phyloP scores from a whole-genome alignment of 1,140 invertebrate species.

The Apis cerana region DNA sequence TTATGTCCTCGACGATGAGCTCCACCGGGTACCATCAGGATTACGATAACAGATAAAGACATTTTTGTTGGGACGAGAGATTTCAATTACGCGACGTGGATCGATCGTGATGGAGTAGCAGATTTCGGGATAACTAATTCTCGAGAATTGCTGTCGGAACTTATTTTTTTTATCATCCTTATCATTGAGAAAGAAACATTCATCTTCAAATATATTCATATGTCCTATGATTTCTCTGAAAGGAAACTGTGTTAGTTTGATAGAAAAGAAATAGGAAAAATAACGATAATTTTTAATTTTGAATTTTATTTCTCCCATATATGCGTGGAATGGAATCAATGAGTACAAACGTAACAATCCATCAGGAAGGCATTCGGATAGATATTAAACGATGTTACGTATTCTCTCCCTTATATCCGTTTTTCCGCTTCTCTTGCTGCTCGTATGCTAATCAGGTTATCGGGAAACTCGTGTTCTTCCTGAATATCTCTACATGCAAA shows the following conservation, averaged over 20 bases:
- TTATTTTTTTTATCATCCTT: too few species aligned
- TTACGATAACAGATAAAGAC: slow-evolving; percentile 9
- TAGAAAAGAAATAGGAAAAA: too few species aligned
- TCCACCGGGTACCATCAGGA: not conserved
- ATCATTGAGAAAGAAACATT: too few species aligned
- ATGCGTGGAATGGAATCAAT: slow-evolving; percentile 15
- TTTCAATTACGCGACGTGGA: slow-evolving; percentile 22
- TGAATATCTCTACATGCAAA: slow-evolving; percentile 11
- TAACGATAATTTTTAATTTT: too few species aligned
- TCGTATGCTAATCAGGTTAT: slow-evolving; percentile 26
- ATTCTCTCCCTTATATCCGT: slow-evolving; percentile 40
- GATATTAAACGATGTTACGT: slow-evolving; percentile 44
- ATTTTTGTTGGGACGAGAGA: slow-evolving; percentile 12
- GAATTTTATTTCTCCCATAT: not conserved
- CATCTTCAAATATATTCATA: too few species aligned
- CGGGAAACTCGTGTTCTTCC: slow-evolving; percentile 12
- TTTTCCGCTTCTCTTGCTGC: slow-evolving; percentile 18
- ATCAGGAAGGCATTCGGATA: not conserved
- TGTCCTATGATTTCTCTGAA: too few species aligned
- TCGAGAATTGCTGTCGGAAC: too few species aligned
- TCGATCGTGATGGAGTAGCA: not conserved
- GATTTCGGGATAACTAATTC: too few species aligned
- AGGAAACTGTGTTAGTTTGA: too few species aligned
- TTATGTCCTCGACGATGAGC: not conserved
- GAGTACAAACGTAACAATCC: slow-evolving; percentile 12